Base-by-base conservation (phyloP, 2,888 invertebrate species). In the Ypsolopha scabrella region DNA sequence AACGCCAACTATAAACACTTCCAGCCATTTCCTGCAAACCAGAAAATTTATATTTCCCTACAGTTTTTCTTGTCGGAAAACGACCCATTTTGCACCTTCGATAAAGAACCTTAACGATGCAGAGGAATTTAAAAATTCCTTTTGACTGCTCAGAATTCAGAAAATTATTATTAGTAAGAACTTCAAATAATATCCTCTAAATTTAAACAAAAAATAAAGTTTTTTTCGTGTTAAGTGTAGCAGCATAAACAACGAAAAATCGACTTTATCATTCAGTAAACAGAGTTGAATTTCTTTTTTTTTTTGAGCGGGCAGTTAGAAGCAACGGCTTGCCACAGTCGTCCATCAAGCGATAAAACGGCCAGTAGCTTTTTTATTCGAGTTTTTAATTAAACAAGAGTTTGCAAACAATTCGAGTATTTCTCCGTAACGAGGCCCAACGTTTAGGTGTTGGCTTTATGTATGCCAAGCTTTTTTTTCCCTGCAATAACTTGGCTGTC, bases 381-480 rank as follows among this genome's bases (percentile, higher is more conserved):
- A 72, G 72, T 80, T 83, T 83, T 85, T 85, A 83, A 85, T 85
- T 85, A 85, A 82, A 81, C 81, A 80, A 75, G 67, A 65, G 58
- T 60, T 57, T n/a, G 8, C 39, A 36, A 45, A 38, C 61, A 60
- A 66, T 63, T 64, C 66, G 70, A 72, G 68, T 63, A 67, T 64
- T 67, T 77, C 75, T 68, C 64, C 59, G 75, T 75, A 75, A 72
- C 79, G 72, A 74, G 72, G 63, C 60, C 69, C 60, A 60, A 61
- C 62, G 63, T 64, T 63, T 56, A 57, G 58, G 55, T 52, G 50
- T 57, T 58, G 59, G 59, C 58, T 57, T 61, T 67, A 65, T 65
- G 57, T 62, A 57, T 58, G 60, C 47, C 38, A 47, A 14, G 14
- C 1, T 1, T 37, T 47, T 47, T 47, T n/a, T 43, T 43, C 43